Base-by-base conservation (phyloP, 2,888 invertebrate genomes). In the Seladonia tumulorum region DNA sequence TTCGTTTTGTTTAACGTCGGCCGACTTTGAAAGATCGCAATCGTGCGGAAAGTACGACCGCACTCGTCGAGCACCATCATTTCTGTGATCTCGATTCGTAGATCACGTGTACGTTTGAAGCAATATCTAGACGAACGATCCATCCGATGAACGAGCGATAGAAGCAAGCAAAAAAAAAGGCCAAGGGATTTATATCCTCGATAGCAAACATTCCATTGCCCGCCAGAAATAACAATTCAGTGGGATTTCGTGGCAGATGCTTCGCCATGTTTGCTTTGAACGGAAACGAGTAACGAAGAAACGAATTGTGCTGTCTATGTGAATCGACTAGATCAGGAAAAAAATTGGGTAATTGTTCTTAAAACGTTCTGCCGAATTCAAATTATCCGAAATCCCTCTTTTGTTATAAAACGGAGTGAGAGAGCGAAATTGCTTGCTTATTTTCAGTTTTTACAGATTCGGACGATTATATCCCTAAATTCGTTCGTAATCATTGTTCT, bases 61-160 rank as follows among this genome's bases (percentile, higher is more conserved):
- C 0, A n/a, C 22, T 70, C 22, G 14, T 70, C 68, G 22, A 39
- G 39, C 5, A 22, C 14, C 42, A 70, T 70, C 42, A 22, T 70
- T 42, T n/a, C 42, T 42, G 49, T 29, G 81, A n/a, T 81, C 81
- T 72, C 49, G 66, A 81, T 81, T 83, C 57, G 5, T 68, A 22
- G 66, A 68, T 68, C 66, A 68, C 66, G 66, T 25, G 35, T 45
- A 42, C 81, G 7, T 66, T 63, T 18, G 29, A 57, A 71, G 63
- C 39, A 74, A 83, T 75, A 60, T 70, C n/a, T 42, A 22, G 35
- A 18, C 49, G 42, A 63, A 25, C 49, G 81, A 7, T 35, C 81
- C 18, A 7, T 35, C 81, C 18, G 75, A 76, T 81, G 10, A 14
- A 22, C 16, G 16, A 18, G 42, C 22, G 60, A 76, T 83, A 71